These are phyloP conservation scores for Amaurobius ferox DNA, from an alignment of 2,888 invertebrate species.

Conservation along the genomic window DNA sequence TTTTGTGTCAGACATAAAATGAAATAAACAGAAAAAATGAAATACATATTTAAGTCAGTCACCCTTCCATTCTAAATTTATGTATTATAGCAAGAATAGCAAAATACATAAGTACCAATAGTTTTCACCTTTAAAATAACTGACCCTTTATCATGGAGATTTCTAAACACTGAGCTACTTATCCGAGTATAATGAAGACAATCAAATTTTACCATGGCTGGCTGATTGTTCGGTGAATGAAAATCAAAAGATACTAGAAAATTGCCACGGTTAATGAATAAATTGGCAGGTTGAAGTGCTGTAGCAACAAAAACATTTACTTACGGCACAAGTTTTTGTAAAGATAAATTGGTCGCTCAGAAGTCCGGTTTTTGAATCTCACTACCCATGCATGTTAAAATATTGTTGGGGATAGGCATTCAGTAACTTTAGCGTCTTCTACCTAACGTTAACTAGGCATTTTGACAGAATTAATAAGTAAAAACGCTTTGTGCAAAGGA, in stretches of 20 bases:
- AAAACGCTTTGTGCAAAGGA: too few species aligned
- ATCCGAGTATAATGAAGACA: slow-evolving; percentile 12
- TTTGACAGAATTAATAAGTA: too few species aligned
- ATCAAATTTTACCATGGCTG: neutral
- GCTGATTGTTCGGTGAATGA: neutral
- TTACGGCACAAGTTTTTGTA: neutral
- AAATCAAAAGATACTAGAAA: neutral
- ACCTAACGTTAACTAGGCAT: too few species aligned
- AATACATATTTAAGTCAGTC: slow-evolving; percentile 2
- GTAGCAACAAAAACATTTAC: too few species aligned
- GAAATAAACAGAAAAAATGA: too few species aligned
- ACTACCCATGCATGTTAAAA: too few species aligned
- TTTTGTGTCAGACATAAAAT: too few species aligned
- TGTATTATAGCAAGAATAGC: neutral
- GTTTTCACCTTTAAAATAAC: slow-evolving; percentile 1
- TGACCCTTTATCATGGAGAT: slow-evolving; percentile 20
- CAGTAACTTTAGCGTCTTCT: too few species aligned
- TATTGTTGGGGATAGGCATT: too few species aligned
- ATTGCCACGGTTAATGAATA: slow-evolving; percentile 4
- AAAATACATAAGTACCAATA: neutral
- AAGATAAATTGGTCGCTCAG: neutral
- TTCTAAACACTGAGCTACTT: slow-evolving; percentile 2
- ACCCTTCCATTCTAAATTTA: neutral
- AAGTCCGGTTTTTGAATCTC: too few species aligned
- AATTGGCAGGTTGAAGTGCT: neutral